A percentile compares a stretch with the other conserved stretches of the same genome.
Conservation (phyloP, 2,797 vertebrate species). For the Sebastes nivosus region DNA sequence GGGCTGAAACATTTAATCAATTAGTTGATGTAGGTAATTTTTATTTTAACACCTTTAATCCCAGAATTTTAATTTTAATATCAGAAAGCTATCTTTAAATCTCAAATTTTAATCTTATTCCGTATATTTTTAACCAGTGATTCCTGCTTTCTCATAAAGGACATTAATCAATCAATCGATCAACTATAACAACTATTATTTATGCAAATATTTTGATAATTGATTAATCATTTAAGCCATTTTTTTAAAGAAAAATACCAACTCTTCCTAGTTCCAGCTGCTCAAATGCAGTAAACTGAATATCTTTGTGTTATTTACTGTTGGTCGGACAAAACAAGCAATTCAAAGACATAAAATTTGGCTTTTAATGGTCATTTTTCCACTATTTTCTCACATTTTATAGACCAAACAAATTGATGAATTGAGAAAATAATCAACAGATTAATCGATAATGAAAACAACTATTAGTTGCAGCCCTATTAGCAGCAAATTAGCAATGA, state of each 20-base stretch:
- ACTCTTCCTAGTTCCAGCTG: no score
- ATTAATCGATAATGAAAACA: neutral
- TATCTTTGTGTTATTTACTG: neutral
- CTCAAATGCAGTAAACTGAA: neutral
- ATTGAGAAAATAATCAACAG: neutral
- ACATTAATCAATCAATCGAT: neutral
- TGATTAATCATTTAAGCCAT: neutral
- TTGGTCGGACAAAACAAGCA: no score
- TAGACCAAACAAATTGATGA: neutral
- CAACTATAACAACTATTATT: neutral
- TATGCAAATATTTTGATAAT: neutral
- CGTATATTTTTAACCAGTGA: neutral
- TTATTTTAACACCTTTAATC: no score
- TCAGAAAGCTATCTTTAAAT: no score
- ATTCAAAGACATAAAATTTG: neutral
- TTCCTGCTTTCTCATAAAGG: neutral
- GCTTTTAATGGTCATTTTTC: neutral
- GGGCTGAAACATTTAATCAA: no score
- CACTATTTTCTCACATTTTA: neutral
- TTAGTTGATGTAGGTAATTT: no score
- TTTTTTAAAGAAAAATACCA: no score
- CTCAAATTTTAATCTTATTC: no score
- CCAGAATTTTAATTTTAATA: no score
- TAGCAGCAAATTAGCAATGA: neutral
- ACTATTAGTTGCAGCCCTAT: neutral